Evolutionary conservation across 2,113 vertebrate species (phyloP), one percentile per base, ranked within the genome.

Genomic region (Daubentonia madagascariensis): DNA sequence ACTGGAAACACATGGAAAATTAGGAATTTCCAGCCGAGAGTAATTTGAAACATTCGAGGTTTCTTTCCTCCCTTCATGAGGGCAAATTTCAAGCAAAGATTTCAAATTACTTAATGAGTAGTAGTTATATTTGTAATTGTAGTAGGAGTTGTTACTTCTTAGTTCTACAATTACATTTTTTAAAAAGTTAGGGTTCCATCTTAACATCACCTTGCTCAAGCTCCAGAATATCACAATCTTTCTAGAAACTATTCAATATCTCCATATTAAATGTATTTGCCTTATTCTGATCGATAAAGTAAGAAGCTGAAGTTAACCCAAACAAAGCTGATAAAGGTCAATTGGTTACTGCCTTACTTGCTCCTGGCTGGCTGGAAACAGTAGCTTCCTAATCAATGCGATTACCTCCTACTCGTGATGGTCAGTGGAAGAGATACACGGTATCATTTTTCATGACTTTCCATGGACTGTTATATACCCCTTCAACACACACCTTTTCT

Each of bases 1-100:
- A 94, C 94, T 96, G 90, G 84, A 97, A 98, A 97, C 89, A 97
- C 97, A 87, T 85, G 93, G 84, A 95, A 97, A 97, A 67, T 87
- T 59, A 81, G 87, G 90, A 97, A 96, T 98, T 98, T 92, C 89
- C 89, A 95, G 12, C 75, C 35, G 70, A 92, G 9, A 94, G 87
- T 90, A 97, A 98, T 97, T 96, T 88, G 59, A 98, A 96, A 97
- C 68, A 54, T 67, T 97, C 72, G 94, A 97, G 86, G 61, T 57
- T 68, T 78, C 20, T 89, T 75, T 16, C 50, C 92, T 89, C 43
- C 61, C 79, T 92, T 87, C 40, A 45, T 30, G 76, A 90, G 59
- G 76, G 76, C 57, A 91, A 89, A 89, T 96, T 80, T 76, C 48
- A 92, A 85, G 61, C 25, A 89, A 67, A 93, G 61, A 65, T 75